Evolutionary conservation across 1,140 invertebrate species (phyloP).

Genomic region (Hyphantria cunea): DNA sequence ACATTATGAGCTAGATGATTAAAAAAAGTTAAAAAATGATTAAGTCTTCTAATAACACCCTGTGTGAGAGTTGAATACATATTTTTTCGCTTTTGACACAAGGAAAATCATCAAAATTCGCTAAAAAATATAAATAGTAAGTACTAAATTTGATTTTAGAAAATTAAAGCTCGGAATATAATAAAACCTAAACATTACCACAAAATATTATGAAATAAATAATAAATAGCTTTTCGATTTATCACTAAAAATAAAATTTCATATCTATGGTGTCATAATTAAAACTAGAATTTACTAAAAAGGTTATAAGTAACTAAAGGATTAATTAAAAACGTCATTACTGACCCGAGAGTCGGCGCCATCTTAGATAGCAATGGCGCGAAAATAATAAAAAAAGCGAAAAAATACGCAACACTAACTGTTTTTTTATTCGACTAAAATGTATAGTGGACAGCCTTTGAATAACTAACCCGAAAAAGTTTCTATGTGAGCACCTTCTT

Average conservation of each 20-base stretch:
- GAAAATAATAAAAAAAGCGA: neutral
- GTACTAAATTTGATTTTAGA: neutral
- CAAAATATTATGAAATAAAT: too few relatives aligned
- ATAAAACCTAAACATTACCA: too few relatives aligned
- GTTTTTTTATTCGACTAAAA: conserved; percentile 1
- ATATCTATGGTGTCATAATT: too few relatives aligned
- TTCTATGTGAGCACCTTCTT: neutral
- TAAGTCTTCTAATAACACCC: conserved; percentile 28
- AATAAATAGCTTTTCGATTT: too few relatives aligned
- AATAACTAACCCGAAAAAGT: neutral
- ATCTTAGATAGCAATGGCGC: too few relatives aligned
- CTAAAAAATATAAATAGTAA: conserved; percentile 3
- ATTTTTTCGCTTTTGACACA: conserved; percentile 5
- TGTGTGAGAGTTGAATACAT: conserved; percentile 4
- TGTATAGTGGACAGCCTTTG: neutral
- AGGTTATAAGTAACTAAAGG: too few relatives aligned
- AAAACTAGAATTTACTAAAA: too few relatives aligned
- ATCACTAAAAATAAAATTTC: too few relatives aligned
- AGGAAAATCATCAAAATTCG: neutral
- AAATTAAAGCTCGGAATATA: too few relatives aligned
- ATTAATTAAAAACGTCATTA: too few relatives aligned
- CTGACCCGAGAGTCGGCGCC: too few relatives aligned
- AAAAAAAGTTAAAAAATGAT: conserved; percentile 8
- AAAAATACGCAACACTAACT: conserved; percentile 2
- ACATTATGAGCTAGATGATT: conserved; percentile 3